Evolutionary conservation across 2,113 vertebrate genomes (phyloP), one percentile per base, ranked within the genome.

Genomic region (Catharus minimus): DNA sequence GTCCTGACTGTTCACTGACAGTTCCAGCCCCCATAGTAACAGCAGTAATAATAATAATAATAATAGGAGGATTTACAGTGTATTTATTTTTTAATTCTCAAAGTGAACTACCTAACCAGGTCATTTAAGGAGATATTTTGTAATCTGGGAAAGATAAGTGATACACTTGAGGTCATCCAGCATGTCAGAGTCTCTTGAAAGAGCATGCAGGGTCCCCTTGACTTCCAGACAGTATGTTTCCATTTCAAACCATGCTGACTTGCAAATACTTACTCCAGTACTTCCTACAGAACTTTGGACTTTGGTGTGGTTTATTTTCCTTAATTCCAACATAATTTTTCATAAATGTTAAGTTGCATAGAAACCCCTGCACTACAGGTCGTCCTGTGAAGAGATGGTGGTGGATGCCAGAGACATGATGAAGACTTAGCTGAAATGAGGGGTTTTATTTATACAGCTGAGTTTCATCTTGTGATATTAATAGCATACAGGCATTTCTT

Each of bases 371-470:
- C 23, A 4, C 36, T 38, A 64, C 80, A 79, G 62, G 44, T 66
- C 57, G 39, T 92, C 39, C n/a, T 46, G 74, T 85, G 74, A 72
- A 80, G 71, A 75, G 49, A 62, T 14, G 4, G 76, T 86, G 33
- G 15, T 86, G 74, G 52, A 87, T 95, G 67, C 86, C 92, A 89
- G 86, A 82, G 74, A 77, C 58, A 80, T 94, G 92, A 93, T 78
- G 77, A 92, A 90, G 89, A 56, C 71, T 87, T 55, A 82, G 86
- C 67, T 82, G 89, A 87, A 90, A 73, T 58, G 43, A 86, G 26
- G 65, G 47, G 27, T 44, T 94, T 94, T 94, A 93, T 96, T 95
- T 95, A 74, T 66, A 92, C 92, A 94, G 89, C 93, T 94, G 91
- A 93, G 67, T 73, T 93, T 95, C 81, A 74, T 95, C 91, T 94